These are phyloP conservation scores for Microcebus tavaratra DNA, from an alignment of 2,113 vertebrate genomes.

Conservation along the genomic window DNA sequence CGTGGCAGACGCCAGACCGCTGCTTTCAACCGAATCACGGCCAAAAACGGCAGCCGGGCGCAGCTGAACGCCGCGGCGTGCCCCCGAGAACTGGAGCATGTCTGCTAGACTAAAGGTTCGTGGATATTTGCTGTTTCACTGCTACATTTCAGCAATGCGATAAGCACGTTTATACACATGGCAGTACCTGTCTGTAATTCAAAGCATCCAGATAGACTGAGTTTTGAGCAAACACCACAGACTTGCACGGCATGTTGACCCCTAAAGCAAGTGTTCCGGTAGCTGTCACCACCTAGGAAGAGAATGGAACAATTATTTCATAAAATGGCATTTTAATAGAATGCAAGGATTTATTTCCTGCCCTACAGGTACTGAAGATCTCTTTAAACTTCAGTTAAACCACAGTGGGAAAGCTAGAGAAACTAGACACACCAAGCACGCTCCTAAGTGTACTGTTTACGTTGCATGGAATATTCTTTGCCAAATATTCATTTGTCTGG, in stretches of 20 bases:
- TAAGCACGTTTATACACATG: background rate
- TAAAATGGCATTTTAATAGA: background rate
- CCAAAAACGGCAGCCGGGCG: background rate
- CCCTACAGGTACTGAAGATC: background rate
- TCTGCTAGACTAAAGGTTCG: background rate
- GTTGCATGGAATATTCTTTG: background rate
- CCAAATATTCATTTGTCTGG: background rate
- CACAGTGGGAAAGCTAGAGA: background rate
- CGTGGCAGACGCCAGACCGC: too few species aligned
- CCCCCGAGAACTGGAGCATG: background rate
- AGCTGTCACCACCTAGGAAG: constrained; percentile 84
- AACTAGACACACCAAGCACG: background rate
- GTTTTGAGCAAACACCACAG: constrained; percentile 85
- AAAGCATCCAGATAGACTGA: constrained; percentile 85
- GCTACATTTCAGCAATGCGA: background rate
- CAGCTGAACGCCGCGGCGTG: background rate
- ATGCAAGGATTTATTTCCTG: background rate
- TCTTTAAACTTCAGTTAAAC: background rate
- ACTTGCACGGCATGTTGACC: constrained; percentile 88
- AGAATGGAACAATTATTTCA: constrained; percentile 27
- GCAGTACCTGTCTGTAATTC: constrained; percentile 85
- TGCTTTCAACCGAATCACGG: too few species aligned
- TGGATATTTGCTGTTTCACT: background rate
- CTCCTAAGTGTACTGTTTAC: background rate
- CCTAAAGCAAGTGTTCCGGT: constrained; percentile 83